Conservation (phyloP, 2,797 vertebrate species). For the Petrocephalus sullivani region DNA sequence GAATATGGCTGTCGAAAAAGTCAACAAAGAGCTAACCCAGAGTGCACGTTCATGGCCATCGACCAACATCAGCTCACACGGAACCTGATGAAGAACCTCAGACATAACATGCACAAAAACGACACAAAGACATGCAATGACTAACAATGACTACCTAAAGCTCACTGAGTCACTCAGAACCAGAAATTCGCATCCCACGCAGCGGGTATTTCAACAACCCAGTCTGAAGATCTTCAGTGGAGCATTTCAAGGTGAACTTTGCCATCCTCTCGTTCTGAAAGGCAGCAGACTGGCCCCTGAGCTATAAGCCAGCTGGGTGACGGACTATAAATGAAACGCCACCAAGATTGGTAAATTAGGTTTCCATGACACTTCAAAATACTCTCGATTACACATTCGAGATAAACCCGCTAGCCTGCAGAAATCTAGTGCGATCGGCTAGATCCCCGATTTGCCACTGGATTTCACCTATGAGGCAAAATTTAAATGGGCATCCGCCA, state of each 20-base stretch:
- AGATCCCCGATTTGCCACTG: background rate
- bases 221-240: background rate
- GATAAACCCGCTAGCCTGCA: background rate
- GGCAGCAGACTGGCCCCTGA: background rate
- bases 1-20: background rate
- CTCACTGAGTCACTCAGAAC: constrained; percentile 23
- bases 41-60: background rate
- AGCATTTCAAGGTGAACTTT: constrained; percentile 16
- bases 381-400: background rate
- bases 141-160: constrained; percentile 22
- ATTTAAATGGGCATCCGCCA: background rate
- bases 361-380: background rate
- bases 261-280: background rate
- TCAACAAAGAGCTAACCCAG: background rate
- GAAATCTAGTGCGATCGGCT: background rate
- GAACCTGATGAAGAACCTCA: background rate
- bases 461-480: background rate
- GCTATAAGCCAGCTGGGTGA: no score
- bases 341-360: background rate
- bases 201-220: background rate
- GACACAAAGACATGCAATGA: constrained; percentile 8
- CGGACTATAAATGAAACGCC: background rate
- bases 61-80: background rate
- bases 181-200: constrained; percentile 18
- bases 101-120: background rate